Conservation (phyloP, 2,888 invertebrate species). For the Branchellion lobata region DNA sequence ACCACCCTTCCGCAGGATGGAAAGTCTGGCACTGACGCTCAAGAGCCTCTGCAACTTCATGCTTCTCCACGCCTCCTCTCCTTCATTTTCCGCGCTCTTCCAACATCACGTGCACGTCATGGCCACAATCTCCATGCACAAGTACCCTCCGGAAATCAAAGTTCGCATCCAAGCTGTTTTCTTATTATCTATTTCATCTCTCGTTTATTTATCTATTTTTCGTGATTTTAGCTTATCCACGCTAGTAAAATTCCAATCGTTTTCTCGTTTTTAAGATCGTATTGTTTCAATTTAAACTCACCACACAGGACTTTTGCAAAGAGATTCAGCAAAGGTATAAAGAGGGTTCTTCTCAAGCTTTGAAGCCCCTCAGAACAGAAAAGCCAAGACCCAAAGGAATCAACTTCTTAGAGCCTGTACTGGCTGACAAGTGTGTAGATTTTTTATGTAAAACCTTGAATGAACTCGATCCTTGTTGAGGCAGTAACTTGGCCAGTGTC, state of each 20-base stretch:
- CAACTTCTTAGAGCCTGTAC: background rate
- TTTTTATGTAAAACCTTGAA: too few relatives aligned
- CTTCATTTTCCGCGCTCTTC: background rate
- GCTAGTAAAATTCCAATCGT: too few relatives aligned
- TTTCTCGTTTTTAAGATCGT: too few relatives aligned
- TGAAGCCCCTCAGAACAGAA: background rate
- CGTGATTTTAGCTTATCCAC: too few relatives aligned
- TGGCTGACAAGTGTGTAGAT: background rate
- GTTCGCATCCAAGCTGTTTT: too few relatives aligned
- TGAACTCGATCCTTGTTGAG: too few relatives aligned
- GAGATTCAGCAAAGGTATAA: too few relatives aligned
- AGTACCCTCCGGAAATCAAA: slow-evolving; percentile 18
- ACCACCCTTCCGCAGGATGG: slow-evolving; percentile 2
- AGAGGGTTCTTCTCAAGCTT: background rate
- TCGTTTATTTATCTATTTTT: too few relatives aligned
- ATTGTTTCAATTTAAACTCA: too few relatives aligned
- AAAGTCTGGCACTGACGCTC: background rate
- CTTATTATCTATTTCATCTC: too few relatives aligned
- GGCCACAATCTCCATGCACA: background rate
- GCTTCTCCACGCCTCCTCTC: background rate
- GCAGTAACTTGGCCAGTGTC: too few relatives aligned
- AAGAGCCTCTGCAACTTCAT: background rate
- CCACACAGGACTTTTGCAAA: too few relatives aligned
- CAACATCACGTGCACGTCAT: background rate
- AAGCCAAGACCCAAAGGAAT: background rate